Evolutionary conservation across 2,888 invertebrate species (phyloP).

Genomic region (Lasioglossum zephyrum): DNA sequence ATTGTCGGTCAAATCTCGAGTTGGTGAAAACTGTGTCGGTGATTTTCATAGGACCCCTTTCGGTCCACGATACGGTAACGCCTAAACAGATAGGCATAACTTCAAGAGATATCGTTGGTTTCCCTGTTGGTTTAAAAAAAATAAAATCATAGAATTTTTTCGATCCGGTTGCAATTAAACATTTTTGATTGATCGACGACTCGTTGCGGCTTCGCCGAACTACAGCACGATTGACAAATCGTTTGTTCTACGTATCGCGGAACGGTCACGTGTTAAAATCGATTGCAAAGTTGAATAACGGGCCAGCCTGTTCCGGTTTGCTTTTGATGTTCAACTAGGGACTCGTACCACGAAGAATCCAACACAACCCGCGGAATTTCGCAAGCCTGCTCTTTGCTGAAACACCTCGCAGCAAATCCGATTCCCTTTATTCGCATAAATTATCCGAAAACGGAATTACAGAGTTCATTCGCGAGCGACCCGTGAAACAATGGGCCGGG

Average conservation of each 20-base stretch:
- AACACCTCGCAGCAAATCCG: too few species aligned
- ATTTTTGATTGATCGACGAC: not conserved
- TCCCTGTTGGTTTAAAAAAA: too few species aligned
- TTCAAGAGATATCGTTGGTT: not conserved
- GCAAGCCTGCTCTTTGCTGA: too few species aligned
- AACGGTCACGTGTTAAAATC: constrained; percentile 14
- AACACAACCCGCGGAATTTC: too few species aligned
- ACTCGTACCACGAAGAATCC: not conserved
- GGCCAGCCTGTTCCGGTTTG: not conserved
- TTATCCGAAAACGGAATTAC: too few species aligned
- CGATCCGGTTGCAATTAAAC: not conserved
- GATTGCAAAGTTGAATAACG: not conserved
- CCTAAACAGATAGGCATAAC: not conserved
- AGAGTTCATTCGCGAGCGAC: too few species aligned
- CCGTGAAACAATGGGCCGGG: too few species aligned
- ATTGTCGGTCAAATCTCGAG: too few species aligned
- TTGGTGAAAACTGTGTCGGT: too few species aligned
- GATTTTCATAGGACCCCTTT: not conserved
- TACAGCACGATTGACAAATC: not conserved
- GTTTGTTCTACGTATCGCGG: not conserved
- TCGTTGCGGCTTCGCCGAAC: not conserved
- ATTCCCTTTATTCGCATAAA: too few species aligned
- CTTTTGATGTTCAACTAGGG: not conserved
- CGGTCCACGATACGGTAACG: not conserved
- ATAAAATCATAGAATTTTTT: too few species aligned